Evolutionary conservation across 2,113 vertebrate species (phyloP).

Genomic region (Elachura formosa): DNA sequence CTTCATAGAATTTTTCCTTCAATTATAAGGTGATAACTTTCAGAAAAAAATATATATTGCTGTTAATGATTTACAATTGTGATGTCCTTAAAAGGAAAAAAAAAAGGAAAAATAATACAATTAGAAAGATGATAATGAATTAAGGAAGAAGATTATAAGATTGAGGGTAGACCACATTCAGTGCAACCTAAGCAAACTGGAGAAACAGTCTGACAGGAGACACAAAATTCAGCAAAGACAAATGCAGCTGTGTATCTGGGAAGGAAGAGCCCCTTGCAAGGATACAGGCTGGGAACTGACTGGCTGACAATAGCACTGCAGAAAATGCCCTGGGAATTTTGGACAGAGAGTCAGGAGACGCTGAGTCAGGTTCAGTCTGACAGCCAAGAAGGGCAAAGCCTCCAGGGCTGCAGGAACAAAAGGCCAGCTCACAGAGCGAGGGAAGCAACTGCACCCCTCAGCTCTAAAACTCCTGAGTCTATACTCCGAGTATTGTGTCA

Average conservation of each 20-base stretch:
- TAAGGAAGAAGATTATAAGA: not conserved
- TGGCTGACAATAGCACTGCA: not conserved
- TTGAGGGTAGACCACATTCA: not conserved
- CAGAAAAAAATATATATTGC: not conserved
- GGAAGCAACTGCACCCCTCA: not conserved
- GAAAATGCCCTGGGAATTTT: not conserved
- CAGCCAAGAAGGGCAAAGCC: not conserved
- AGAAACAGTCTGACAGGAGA: not conserved
- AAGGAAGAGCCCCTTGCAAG: not conserved
- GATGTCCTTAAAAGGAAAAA: not conserved
- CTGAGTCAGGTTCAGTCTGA: not conserved
- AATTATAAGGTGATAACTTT: not conserved
- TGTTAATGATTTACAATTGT: not conserved
- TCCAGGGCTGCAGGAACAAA: not conserved
- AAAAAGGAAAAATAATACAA: not conserved
- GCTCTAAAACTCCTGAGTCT: not conserved
- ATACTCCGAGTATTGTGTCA: not conserved
- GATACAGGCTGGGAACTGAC: not conserved
- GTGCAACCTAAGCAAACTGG: not conserved
- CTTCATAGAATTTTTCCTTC: not conserved
- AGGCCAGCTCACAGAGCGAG: not conserved
- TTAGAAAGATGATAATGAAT: not conserved
- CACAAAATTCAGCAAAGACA: not conserved
- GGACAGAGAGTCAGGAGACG: not conserved
- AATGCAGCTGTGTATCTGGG: not conserved